Percentiles rank a stretch among this genome's conserved stretches.
Evolutionary conservation across 2,888 invertebrate species (phyloP).

Genomic region (Gari tellinella): DNA sequence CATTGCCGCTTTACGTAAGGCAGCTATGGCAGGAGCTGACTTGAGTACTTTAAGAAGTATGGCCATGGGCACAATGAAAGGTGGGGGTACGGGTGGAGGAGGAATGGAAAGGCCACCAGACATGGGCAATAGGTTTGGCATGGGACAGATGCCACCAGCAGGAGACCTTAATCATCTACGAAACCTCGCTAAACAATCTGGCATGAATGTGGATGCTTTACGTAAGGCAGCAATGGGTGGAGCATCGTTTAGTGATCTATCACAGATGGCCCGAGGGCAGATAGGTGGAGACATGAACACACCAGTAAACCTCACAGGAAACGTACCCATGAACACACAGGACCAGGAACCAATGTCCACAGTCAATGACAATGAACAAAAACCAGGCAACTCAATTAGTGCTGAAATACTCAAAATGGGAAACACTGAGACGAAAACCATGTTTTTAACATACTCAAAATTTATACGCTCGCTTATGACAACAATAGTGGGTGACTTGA

Average conservation of each 20-base stretch:
- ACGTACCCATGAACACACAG: background rate
- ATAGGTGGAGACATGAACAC: background rate
- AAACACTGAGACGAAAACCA: slow-evolving; percentile 70
- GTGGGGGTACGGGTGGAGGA: background rate
- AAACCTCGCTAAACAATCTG: slow-evolving; percentile 39
- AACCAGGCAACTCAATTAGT: slow-evolving; percentile 59
- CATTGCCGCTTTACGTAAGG: slow-evolving; percentile 43
- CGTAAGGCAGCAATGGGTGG: slow-evolving; percentile 49
- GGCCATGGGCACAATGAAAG: slow-evolving; percentile 8
- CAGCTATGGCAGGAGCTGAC: slow-evolving; percentile 46
- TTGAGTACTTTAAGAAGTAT: slow-evolving; percentile 40
- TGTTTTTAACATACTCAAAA: slow-evolving; percentile 80
- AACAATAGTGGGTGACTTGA: slow-evolving; percentile 75
- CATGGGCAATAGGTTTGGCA: too few species aligned
- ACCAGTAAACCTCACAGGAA: too few species aligned
- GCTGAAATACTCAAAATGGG: slow-evolving; percentile 72
- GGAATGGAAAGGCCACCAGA: background rate
- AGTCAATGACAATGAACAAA: too few species aligned
- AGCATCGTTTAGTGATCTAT: slow-evolving; percentile 50
- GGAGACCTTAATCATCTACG: slow-evolving; percentile 13
- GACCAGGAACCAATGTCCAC: background rate
- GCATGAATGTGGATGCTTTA: slow-evolving; percentile 40
- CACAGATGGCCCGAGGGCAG: slow-evolving; percentile 36
- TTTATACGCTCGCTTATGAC: slow-evolving; percentile 78
- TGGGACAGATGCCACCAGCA: slow-evolving; percentile 29